phyloP scores from a whole-genome alignment of 2,888 invertebrate species.

The Drosophila limbata region DNA sequence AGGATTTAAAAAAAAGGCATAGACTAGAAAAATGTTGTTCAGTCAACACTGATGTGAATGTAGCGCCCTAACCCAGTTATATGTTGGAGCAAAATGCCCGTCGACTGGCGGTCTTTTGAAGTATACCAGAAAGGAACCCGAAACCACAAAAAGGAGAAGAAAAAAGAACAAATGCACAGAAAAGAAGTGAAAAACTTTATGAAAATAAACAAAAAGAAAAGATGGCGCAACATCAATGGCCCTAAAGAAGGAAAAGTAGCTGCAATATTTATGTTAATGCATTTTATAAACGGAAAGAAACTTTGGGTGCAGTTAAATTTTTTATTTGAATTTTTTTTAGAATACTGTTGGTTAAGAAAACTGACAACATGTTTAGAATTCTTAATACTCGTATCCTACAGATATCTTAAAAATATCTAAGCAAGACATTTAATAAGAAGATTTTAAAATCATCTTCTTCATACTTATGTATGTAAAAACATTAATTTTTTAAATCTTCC shows the following conservation, averaged over 20 bases:
- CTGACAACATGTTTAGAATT: no score
- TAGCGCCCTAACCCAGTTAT: constrained; percentile 64
- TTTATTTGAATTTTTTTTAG: background rate
- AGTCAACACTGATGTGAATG: background rate
- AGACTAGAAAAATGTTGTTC: no score
- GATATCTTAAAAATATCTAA: no score
- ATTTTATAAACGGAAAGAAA: background rate
- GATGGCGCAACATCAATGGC: constrained; percentile 2
- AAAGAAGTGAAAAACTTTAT: constrained; percentile 5
- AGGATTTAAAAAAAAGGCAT: no score
- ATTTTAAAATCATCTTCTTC: no score
- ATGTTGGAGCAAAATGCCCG: constrained; percentile 24
- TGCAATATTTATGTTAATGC: background rate
- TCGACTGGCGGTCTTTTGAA: constrained; percentile 41
- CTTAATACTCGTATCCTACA: no score
- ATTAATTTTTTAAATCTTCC: no score
- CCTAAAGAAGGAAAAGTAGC: background rate
- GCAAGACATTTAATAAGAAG: no score
- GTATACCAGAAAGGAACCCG: constrained; percentile 32
- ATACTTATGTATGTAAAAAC: no score
- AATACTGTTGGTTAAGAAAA: background rate
- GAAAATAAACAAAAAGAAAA: background rate
- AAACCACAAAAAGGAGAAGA: constrained; percentile 23
- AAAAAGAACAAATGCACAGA: background rate
- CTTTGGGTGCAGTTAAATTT: background rate